Evolutionary conservation across 2,888 invertebrate species (phyloP), one percentile per base, ranked within the genome.

Genomic region (Lycophotia porphyrea): DNA sequence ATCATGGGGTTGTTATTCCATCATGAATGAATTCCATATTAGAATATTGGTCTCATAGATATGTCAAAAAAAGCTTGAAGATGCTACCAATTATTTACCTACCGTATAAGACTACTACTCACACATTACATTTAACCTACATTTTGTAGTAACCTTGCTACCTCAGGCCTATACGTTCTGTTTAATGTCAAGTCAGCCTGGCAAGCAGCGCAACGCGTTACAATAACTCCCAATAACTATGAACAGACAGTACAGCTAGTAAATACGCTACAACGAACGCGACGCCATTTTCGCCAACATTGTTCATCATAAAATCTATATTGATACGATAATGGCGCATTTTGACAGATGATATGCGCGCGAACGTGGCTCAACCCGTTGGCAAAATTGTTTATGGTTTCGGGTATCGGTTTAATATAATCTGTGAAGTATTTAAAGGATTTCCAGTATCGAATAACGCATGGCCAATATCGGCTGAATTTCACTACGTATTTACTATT

Each of bases 311-410:
- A 65, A 47, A 82, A 81, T 80, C 77, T 78, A 80, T 79, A 82
- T 76, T 67, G 77, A 82, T 76, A 81, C 74, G 82, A 76, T 87
- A 87, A 61, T 81, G 72, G 81, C 55, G 67, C 39, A 66, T 83
- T 80, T 81, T 85, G 81, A 81, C 85, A 81, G 64, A 81, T 67
- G 80, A 74, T 76, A 80, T 36, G 71, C 63, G 67, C 78, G 73
- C 69, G 24, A 78, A 80, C 67, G 67, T 61, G 58, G 52, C 68
- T 63, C 44, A 73, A 68, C 27, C 18, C 73, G 76, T 70, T 81
- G 60, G n/a, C 68, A 55, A 79, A 79, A 83, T 84, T 84, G 84
- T 81, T 85, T 79, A 84, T 75, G 81, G 72, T 70, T 69, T 44
- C 60, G 58, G 55, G 18, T 71, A 71, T 52, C 78, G 31, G 60